Percentiles rank a stretch among this genome's conserved stretches.
Conservation (phyloP, 2,888 invertebrate species). For the Leptodirus hochenwartii region DNA sequence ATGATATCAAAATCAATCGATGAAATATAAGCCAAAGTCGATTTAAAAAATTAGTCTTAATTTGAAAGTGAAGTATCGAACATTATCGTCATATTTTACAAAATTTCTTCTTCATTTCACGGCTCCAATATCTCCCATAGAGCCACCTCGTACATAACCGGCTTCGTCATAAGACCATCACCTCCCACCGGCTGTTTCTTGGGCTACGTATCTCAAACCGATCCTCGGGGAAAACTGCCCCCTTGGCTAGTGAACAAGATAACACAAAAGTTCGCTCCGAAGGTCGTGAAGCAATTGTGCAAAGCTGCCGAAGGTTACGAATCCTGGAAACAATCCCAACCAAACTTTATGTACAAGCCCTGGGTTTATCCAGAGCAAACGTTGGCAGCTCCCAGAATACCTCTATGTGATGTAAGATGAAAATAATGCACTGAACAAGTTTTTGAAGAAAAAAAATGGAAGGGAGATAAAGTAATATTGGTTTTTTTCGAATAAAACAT, state of each 20-base stretch:
- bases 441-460: no score
- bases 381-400: slow-evolving; percentile 50
- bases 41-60: no score
- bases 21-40: no score
- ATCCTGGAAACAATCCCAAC: slow-evolving; percentile 58
- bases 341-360: slow-evolving; percentile 61
- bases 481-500: no score
- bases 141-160: slow-evolving; percentile 41
- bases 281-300: slow-evolving; percentile 63
- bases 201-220: slow-evolving; percentile 78
- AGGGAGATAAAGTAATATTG: no score
- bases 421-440: not conserved
- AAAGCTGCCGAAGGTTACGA: slow-evolving; percentile 69
- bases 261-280: slow-evolving; percentile 73
- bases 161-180: slow-evolving; percentile 46
- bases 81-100: no score
- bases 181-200: slow-evolving; percentile 56
- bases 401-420: slow-evolving; percentile 45
- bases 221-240: slow-evolving; percentile 74
- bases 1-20: no score
- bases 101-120: no score
- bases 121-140: no score
- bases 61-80: no score
- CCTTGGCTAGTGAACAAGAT: slow-evolving; percentile 80
- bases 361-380: slow-evolving; percentile 76